phyloP scores from a whole-genome alignment of 2,797 vertebrate species.

The Cygnus olor region DNA sequence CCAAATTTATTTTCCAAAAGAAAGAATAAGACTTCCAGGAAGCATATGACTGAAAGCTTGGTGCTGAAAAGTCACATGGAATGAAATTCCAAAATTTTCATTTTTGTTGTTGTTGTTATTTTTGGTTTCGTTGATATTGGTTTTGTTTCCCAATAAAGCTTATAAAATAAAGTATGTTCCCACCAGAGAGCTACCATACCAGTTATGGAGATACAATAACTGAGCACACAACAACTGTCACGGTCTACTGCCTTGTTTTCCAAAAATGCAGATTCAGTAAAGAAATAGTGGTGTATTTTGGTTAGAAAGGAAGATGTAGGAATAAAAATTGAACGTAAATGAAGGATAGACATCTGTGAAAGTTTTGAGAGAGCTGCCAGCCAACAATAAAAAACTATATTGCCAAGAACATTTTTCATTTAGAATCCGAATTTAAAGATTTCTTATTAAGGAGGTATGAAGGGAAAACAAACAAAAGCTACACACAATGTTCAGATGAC shows the following conservation, averaged over 20 bases:
- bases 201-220: rapidly evolving
- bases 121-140: not conserved
- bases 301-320: not conserved
- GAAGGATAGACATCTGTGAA: not conserved
- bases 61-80: not conserved
- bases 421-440: not conserved
- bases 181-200: rapidly evolving
- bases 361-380: not conserved
- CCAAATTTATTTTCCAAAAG: not conserved
- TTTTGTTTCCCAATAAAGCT: not conserved
- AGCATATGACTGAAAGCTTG: not conserved
- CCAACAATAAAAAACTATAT: not conserved
- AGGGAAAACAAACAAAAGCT: not conserved
- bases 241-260: not conserved
- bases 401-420: not conserved
- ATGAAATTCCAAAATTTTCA: not conserved
- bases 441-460: not conserved
- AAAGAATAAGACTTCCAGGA: not conserved
- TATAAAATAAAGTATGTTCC: not conserved
- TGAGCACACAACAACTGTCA: not conserved
- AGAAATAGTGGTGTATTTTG: not conserved
- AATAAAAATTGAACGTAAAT: not conserved
- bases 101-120: not conserved
- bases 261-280: not conserved
- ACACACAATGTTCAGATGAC: not conserved